Evolutionary conservation across 2,888 invertebrate genomes (phyloP), one percentile per base, ranked within the genome.

Genomic region (Melinaea menophilus): DNA sequence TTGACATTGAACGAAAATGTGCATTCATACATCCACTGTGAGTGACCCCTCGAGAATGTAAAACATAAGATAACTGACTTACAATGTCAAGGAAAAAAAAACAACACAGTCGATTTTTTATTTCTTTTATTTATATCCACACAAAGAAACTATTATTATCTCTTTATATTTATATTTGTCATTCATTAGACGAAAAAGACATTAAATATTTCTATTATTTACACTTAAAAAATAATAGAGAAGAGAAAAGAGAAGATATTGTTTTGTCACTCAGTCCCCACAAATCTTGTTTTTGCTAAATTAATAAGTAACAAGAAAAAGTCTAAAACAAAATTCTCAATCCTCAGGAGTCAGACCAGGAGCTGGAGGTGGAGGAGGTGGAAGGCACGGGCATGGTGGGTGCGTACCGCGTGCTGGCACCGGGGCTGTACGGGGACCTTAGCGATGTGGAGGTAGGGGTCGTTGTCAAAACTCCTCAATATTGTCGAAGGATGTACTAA

Each of bases 371-470:
- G 51, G 90, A 90, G 63, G 88, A 90, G 65, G 82, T 88, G 37
- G 85, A 84, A 67, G 88, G 87, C 33, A 88, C 88, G 5, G 88
- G 89, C 47, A 82, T 88, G 85, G 87, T 86, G 45, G 88, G 88
- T 31, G 88, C 87, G 2, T 88, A 87, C 75, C 79, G 90, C n/a
- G 76, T 90, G 69, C 79, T 90, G 12, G 86, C 90, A 7, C 77
- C 88, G 1, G 84, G 84, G 0, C 80, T 85, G 35, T 78, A 84
- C 2, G 77, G 85, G 2, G 89, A 91, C 64, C 74, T 83, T 62
- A 90, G 90, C 66, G 91, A 91, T 71, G 80, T 91, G 62, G 91
- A 91, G 84, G 91, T 91, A 57, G 75, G 65, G 45, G 63, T 37
- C 41, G 13, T 4, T 48, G 37, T 34, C 55, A 11, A 64, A 13